Percentiles rank a stretch among this genome's conserved stretches.
Evolutionary conservation across 2,113 vertebrate genomes (phyloP).

Genomic region (Marmota monax): DNA sequence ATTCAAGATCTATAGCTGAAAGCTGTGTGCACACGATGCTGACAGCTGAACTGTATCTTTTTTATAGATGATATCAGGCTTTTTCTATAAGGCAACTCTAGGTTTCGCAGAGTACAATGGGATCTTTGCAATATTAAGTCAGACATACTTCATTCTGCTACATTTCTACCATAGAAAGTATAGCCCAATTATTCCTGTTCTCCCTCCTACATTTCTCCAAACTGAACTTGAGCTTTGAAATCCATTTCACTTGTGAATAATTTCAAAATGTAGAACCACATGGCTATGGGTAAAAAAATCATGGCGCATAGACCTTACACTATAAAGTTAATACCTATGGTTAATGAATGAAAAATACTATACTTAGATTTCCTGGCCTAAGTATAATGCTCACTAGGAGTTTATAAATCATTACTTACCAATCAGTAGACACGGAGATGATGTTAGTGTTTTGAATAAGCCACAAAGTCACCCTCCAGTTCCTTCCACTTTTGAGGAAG

Average conservation of each 20-base stretch:
- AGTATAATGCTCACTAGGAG: background rate
- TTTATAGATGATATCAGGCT: background rate
- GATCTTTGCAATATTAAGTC: background rate
- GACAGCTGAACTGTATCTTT: background rate
- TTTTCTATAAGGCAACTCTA: background rate
- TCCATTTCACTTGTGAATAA: background rate
- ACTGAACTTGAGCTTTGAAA: background rate
- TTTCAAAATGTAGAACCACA: background rate
- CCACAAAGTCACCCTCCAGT: background rate
- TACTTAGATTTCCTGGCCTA: background rate
- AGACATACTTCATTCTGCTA: background rate
- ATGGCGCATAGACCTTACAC: background rate
- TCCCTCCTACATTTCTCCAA: background rate
- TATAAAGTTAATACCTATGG: background rate
- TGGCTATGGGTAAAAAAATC: background rate
- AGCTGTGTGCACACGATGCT: background rate
- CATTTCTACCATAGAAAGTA: background rate
- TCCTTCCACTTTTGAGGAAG: background rate
- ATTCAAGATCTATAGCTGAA: conserved; percentile 24
- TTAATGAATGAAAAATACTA: background rate
- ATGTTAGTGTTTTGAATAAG: background rate
- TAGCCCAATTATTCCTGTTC: background rate
- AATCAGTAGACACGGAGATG: background rate
- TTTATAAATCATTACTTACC: background rate
- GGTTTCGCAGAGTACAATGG: background rate